Evolutionary conservation across 2,888 invertebrate genomes (phyloP).

Genomic region (Bimastos eiseni): DNA sequence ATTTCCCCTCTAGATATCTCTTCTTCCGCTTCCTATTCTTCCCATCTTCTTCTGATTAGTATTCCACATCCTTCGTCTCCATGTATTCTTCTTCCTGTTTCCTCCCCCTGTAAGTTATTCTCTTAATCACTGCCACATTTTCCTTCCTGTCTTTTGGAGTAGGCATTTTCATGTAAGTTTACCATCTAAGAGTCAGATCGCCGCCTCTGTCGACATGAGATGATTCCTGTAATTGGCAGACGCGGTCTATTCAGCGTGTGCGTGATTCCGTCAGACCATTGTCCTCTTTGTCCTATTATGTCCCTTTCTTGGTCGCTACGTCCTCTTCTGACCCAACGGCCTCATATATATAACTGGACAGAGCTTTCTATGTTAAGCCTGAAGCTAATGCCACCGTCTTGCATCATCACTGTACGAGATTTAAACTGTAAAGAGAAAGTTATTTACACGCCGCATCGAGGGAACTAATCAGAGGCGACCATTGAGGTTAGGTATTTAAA

Average conservation of each 20-base stretch:
- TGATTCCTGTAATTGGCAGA: neutral
- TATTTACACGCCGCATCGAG: neutral
- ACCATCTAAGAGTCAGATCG: neutral
- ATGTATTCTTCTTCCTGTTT: too few species aligned
- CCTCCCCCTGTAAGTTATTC: too few species aligned
- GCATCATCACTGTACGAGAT: neutral
- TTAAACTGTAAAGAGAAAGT: neutral
- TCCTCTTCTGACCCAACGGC: neutral
- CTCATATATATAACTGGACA: too few species aligned
- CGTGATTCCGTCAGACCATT: neutral
- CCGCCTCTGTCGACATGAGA: too few species aligned
- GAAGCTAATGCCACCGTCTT: neutral
- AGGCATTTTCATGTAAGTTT: too few species aligned
- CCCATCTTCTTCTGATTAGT: too few species aligned
- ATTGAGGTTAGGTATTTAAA: neutral
- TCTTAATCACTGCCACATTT: too few species aligned
- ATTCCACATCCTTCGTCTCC: too few species aligned
- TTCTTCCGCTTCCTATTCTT: too few species aligned
- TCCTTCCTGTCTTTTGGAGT: too few species aligned
- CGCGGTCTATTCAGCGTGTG: neutral
- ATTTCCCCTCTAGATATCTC: neutral
- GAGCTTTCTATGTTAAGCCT: too few species aligned
- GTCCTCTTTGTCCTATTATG: too few species aligned
- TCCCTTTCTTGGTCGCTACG: neutral
- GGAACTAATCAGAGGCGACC: neutral